phyloP scores from a whole-genome alignment of 2,888 invertebrate species.

The Oligia strigilis region DNA sequence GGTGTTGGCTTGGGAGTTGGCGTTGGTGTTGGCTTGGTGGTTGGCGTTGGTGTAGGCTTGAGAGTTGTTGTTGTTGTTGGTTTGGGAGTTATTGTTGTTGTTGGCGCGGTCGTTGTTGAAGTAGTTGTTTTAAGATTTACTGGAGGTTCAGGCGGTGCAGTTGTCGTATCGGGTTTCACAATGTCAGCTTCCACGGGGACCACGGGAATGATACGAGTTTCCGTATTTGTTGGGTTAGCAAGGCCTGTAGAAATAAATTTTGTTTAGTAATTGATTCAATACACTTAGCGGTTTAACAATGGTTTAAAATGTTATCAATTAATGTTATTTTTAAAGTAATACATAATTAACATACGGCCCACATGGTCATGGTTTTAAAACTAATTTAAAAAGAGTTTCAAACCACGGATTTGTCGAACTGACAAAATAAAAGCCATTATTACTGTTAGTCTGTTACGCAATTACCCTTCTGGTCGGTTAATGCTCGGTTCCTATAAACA shows the following conservation, averaged over 20 bases:
- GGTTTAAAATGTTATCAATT: too few species aligned
- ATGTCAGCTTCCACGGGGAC: background rate
- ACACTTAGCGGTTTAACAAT: too few species aligned
- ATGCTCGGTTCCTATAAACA: too few species aligned
- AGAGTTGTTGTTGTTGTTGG: background rate
- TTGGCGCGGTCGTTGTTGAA: background rate
- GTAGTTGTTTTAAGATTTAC: background rate
- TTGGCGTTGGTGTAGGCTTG: background rate
- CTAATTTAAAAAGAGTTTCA: too few species aligned
- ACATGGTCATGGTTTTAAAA: too few species aligned
- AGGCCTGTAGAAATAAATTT: slow-evolving; percentile 35
- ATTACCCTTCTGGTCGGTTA: too few species aligned
- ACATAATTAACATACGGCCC: too few species aligned
- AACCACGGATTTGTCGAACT: too few species aligned
- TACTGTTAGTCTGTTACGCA: too few species aligned
- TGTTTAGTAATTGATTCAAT: background rate
- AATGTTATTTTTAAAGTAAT: too few species aligned
- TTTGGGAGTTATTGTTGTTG: slow-evolving; percentile 8
- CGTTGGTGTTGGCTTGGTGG: too few species aligned
- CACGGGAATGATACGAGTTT: background rate
- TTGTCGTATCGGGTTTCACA: background rate
- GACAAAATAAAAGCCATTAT: too few species aligned
- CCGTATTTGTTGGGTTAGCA: background rate
- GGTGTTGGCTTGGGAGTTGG: slow-evolving; percentile 74
- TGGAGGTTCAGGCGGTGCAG: background rate